These are phyloP conservation scores for Gadopsis bispinosus DNA, from an alignment of 2,797 vertebrate genomes.

Conservation along the genomic window DNA sequence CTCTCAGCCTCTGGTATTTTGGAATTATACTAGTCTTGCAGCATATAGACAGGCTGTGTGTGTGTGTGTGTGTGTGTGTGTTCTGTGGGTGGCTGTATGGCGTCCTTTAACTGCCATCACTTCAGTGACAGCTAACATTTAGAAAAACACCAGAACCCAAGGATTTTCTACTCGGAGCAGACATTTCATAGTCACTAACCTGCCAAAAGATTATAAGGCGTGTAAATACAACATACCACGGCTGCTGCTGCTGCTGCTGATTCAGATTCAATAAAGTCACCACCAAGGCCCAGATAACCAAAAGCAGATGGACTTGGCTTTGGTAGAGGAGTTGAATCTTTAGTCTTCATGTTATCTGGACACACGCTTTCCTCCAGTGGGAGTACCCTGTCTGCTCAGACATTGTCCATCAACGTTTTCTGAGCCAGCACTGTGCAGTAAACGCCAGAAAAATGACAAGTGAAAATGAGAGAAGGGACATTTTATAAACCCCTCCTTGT, in stretches of 20 bases:
- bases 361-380: conserved; percentile 43
- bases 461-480: conserved; percentile 13
- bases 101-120: conserved; percentile 12
- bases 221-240: conserved; percentile 48
- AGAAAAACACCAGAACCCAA: conserved; percentile 41
- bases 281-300: conserved; percentile 40
- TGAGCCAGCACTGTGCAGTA: not conserved
- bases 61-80: conserved; percentile 10
- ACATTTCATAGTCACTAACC: conserved; percentile 30
- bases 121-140: conserved; percentile 21
- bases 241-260: conserved; percentile 49
- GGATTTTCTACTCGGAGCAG: conserved; percentile 22
- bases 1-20: conserved; percentile 7
- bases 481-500: conserved; percentile 7
- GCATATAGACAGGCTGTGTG: not conserved
- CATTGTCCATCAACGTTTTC: conserved; percentile 37
- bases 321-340: conserved; percentile 33
- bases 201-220: conserved; percentile 55
- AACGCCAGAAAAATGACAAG: conserved; percentile 29
- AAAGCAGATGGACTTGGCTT: conserved; percentile 65
- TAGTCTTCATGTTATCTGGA: conserved; percentile 59
- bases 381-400: conserved; percentile 24
- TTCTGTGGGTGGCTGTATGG: conserved; percentile 7
- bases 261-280: conserved; percentile 62
- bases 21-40: conserved; percentile 16